Evolutionary conservation across 2,113 vertebrate genomes (phyloP), one percentile per base, ranked within the genome.

Genomic region (Coryphaenoides rupestris): DNA sequence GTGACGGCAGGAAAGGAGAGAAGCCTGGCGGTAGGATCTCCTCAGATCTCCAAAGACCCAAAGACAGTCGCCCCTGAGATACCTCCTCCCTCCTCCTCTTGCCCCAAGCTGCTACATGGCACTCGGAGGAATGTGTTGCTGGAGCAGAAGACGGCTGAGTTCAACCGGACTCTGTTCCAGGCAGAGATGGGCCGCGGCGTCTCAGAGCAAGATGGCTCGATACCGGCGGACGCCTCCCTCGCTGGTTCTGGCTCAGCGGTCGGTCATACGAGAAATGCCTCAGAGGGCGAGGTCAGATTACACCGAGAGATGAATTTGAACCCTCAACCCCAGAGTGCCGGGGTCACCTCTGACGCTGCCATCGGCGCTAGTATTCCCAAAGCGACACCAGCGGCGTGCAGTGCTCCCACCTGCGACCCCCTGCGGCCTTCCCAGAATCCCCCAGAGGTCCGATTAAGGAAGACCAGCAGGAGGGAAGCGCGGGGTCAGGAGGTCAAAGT

Each of bases 121-220:
- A 75, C 83, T 49, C 78, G 10, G 56, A 93, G 79, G 74, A 98
- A 97, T 79, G 90, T 93, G 79, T 93, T 77, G 46, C 85, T 98
- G 74, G 94, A 95, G 74, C 86, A 90, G 70, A 98, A 96, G 88
- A 98, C 91, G 1, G 94, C 95, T 49, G 94, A 97, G 83, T 97
- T 99, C 82, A 98, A 98, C 81, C 89, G 95, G 61, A 91, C 89
- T 55, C 89, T 99, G 12, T 99, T 98, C 83, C 94, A 96, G 72
- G 93, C 94, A 45, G 94, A 91, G 68, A 94, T 92, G 91, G 49
- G 82, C 3, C 78, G 59, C 21, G 81, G 76, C 16, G 79, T 74
- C 9, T 59, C 80, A n/a, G 66, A 73, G 19, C 52, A 65, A 54
- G 73, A 87, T 68, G 33, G 55, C 61, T 53, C 50, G 19, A 54